Evolutionary conservation across 2,888 invertebrate species (phyloP).

Genomic region (Drosophila kuntzei): DNA sequence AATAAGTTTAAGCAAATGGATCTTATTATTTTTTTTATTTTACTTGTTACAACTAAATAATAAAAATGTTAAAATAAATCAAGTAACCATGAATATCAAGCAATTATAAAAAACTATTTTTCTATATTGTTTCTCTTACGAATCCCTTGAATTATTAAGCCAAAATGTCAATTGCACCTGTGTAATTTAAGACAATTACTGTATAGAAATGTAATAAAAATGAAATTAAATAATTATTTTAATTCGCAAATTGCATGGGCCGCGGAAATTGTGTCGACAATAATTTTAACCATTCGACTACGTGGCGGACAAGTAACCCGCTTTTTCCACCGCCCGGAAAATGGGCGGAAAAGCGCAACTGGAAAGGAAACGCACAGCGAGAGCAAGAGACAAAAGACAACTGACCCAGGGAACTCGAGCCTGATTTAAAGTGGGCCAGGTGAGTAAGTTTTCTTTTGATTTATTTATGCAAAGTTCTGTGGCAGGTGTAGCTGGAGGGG

Average conservation of each 20-base stretch:
- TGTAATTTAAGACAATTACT: not conserved
- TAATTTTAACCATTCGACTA: slow-evolving; percentile 32
- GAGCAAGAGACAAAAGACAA: slow-evolving; percentile 23
- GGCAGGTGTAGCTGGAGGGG: not conserved
- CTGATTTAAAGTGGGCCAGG: slow-evolving; percentile 34
- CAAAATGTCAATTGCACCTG: not conserved
- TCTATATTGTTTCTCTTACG: not conserved
- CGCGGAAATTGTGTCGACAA: slow-evolving; percentile 41
- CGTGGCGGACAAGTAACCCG: slow-evolving; percentile 66
- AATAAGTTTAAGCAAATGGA: too few relatives aligned
- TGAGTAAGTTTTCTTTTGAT: slow-evolving; percentile 39
- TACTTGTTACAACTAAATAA: too few relatives aligned
- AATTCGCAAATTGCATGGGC: slow-evolving; percentile 52
- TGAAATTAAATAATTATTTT: slow-evolving; percentile 59
- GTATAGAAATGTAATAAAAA: slow-evolving; percentile 11
- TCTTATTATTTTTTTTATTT: too few relatives aligned
- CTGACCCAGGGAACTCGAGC: slow-evolving; percentile 13
- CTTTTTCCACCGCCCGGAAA: slow-evolving; percentile 35
- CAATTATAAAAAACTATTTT: not conserved
- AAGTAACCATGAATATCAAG: too few relatives aligned
- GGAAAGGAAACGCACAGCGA: slow-evolving; percentile 3
- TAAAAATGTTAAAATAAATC: too few relatives aligned
- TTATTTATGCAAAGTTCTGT: slow-evolving; percentile 63
- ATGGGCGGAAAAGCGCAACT: slow-evolving; percentile 19
- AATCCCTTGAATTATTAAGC: slow-evolving; percentile 1